Evolutionary conservation across 2,797 vertebrate species (phyloP).

Genomic region (Xiphorhynchus erythropygius): DNA sequence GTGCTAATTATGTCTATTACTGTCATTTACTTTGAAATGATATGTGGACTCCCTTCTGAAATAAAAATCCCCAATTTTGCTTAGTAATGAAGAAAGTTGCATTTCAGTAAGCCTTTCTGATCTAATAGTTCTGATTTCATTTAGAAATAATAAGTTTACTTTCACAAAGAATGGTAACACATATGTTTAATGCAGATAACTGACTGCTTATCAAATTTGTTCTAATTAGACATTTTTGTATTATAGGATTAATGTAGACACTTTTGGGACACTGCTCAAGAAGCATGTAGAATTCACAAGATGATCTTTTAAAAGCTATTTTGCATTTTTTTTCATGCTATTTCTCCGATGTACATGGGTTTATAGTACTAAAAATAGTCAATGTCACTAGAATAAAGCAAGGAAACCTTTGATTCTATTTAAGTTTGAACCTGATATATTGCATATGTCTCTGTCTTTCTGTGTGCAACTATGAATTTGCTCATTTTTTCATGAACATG

Average conservation of each 20-base stretch:
- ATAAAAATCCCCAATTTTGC: constrained; percentile 75
- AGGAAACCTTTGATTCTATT: background rate
- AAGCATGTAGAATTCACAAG: constrained; percentile 17
- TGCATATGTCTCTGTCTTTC: background rate
- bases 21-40: constrained; percentile 79
- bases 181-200: constrained; percentile 89
- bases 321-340: background rate
- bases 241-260: constrained; percentile 57
- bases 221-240: constrained; percentile 78
- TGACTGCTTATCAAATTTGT: constrained; percentile 80
- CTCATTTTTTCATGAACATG: background rate
- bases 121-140: constrained; percentile 79
- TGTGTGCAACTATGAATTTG: background rate
- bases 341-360: background rate
- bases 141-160: constrained; percentile 81
- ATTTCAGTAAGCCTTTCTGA: constrained; percentile 74
- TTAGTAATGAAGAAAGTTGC: constrained; percentile 82
- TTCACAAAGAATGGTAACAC: constrained; percentile 75
- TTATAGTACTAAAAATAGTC: background rate
- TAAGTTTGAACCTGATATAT: background rate
- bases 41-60: constrained; percentile 70
- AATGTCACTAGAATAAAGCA: background rate
- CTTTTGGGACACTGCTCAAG: background rate
- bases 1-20: constrained; percentile 86
- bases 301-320: constrained; percentile 35